Evolutionary conservation across 1,140 invertebrate genomes (phyloP).

Genomic region (Druon quercuslanigerum): DNA sequence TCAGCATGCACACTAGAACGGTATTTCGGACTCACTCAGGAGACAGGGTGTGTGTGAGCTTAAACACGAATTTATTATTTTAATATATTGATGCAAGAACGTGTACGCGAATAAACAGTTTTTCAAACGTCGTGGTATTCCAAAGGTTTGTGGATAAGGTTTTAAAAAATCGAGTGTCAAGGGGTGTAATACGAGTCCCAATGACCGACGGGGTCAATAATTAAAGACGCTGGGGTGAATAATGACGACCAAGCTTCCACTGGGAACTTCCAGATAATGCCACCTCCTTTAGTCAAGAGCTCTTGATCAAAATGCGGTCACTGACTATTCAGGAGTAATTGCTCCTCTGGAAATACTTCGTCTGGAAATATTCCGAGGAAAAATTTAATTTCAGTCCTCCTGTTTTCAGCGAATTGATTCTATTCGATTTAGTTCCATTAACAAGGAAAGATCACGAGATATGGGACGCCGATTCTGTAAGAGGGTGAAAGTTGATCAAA

Average conservation of each 20-base stretch:
- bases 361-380: constrained; percentile 26
- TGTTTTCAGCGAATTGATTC: constrained; percentile 2
- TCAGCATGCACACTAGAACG: not conserved
- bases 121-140: not conserved
- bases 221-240: constrained; percentile 23
- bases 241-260: not conserved
- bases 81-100: not conserved
- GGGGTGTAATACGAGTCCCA: not conserved
- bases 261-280: not conserved
- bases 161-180: not conserved
- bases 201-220: constrained; percentile 6
- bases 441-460: not conserved
- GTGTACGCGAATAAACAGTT: constrained; percentile 11
- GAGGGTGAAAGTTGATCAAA: too few species aligned
- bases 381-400: constrained; percentile 17
- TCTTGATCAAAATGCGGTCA: constrained; percentile 27
- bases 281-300: not conserved
- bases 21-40: not conserved
- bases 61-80: too few species aligned
- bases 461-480: too few species aligned
- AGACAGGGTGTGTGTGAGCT: not conserved
- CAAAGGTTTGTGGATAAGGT: not conserved
- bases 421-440: constrained; percentile 13
- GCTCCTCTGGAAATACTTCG: constrained; percentile 20
- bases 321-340: constrained; percentile 15